A percentile compares a stretch with the other conserved stretches of the same genome.
Conservation (phyloP, 2,888 invertebrate species). For the Alloplasta piceator region DNA sequence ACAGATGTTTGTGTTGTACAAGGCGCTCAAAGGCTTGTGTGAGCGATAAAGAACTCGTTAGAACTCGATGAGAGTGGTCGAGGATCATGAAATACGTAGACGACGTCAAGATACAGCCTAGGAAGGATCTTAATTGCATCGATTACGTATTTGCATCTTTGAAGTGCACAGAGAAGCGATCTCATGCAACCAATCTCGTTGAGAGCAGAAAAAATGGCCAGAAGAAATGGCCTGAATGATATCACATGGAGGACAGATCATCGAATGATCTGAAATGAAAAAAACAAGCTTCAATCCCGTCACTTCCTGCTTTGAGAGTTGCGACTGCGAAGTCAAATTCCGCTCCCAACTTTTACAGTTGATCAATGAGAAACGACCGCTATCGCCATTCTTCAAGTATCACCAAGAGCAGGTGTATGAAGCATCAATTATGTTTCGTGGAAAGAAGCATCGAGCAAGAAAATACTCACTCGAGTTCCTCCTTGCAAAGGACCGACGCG, state of each 20-base stretch:
- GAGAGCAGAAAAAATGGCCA: slow-evolving; percentile 25
- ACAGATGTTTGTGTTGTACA: background rate
- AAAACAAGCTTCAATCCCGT: slow-evolving; percentile 8
- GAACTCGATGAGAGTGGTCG: slow-evolving; percentile 51
- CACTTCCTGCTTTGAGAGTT: background rate
- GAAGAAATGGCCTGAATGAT: slow-evolving; percentile 14
- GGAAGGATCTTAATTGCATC: slow-evolving; percentile 61
- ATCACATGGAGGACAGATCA: slow-evolving; percentile 13
- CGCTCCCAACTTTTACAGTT: slow-evolving; percentile 2
- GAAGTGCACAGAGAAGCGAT: slow-evolving; percentile 38
- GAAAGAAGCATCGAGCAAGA: slow-evolving; percentile 33
- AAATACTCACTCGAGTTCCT: slow-evolving; percentile 16
- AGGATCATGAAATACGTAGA: slow-evolving; percentile 38
- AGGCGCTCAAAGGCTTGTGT: background rate
- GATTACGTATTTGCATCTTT: slow-evolving; percentile 65
- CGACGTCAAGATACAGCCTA: slow-evolving; percentile 9
- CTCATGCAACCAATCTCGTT: slow-evolving; percentile 44
- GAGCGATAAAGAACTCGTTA: slow-evolving; percentile 60
- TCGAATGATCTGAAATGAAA: slow-evolving; percentile 10
- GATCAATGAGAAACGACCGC: slow-evolving; percentile 18
- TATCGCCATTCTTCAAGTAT: slow-evolving; percentile 29
- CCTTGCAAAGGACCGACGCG: too few relatives aligned
- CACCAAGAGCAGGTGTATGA: slow-evolving; percentile 27
- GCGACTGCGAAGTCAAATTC: slow-evolving; percentile 35
- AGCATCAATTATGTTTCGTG: slow-evolving; percentile 42